Conservation (phyloP, 1,140 invertebrate species). For the Druon quercuslanigerum region DNA sequence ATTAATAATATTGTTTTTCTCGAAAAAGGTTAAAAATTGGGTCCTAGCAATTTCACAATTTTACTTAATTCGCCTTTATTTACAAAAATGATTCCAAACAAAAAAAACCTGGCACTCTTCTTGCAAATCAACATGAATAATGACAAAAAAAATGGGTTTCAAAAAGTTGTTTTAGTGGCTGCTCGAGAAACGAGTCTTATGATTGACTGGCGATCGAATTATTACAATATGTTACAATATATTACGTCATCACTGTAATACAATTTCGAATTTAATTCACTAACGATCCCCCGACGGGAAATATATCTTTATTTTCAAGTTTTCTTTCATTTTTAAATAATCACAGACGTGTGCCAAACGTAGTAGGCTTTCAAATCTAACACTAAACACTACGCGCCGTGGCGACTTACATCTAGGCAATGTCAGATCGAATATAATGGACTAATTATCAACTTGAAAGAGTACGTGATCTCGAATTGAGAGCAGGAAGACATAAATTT, state of each 20-base stretch:
- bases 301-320: slow-evolving; percentile 35
- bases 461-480: slow-evolving; percentile 26
- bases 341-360: slow-evolving; percentile 63
- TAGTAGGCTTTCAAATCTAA: slow-evolving; percentile 57
- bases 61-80: no score
- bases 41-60: no score
- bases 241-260: slow-evolving; percentile 29
- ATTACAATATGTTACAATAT: slow-evolving; percentile 19
- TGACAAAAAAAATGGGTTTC: slow-evolving; percentile 29
- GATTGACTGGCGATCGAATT: slow-evolving; percentile 27
- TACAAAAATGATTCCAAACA: no score
- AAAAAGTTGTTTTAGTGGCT: slow-evolving; percentile 6
- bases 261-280: slow-evolving; percentile 28
- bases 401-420: slow-evolving; percentile 9
- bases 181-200: slow-evolving; percentile 19
- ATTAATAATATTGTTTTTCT: no score
- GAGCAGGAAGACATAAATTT: slow-evolving; percentile 51
- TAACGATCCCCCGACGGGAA: slow-evolving; percentile 13
- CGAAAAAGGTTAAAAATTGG: no score
- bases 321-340: slow-evolving; percentile 55
- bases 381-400: slow-evolving; percentile 46
- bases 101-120: no score
- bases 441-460: not conserved
- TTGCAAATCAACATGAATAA: slow-evolving; percentile 40
- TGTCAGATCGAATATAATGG: slow-evolving; percentile 30